phyloP scores from a whole-genome alignment of 2,113 vertebrate genomes.

The Octodon degus region DNA sequence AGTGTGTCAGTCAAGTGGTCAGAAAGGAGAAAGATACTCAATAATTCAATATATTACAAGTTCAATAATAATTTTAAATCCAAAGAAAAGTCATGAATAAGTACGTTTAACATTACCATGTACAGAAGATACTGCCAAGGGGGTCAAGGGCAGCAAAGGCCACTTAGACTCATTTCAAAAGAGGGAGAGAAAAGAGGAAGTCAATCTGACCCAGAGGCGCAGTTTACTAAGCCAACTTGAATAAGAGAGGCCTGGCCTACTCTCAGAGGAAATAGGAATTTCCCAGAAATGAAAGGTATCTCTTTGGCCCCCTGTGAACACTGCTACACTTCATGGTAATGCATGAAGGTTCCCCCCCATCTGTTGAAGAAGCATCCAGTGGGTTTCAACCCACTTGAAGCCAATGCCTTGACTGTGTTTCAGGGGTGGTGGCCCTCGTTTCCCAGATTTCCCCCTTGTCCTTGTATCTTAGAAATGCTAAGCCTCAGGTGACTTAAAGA shows the following conservation, averaged over 20 bases:
- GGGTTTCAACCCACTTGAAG: neutral
- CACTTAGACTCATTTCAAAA: neutral
- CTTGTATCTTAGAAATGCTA: neutral
- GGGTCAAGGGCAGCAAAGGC: neutral
- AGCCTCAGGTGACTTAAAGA: neutral
- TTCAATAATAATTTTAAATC: slow-evolving; percentile 41
- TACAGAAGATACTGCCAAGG: neutral
- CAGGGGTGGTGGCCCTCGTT: neutral
- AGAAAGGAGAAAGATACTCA: neutral
- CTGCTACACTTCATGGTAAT: neutral
- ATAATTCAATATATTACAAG: neutral
- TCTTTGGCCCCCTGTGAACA: neutral
- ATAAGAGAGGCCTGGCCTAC: neutral
- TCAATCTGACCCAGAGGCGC: neutral
- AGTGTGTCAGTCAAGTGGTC: neutral
- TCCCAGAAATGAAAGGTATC: neutral
- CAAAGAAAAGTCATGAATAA: neutral
- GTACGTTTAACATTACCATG: neutral
- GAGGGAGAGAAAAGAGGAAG: neutral
- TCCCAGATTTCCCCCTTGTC: neutral
- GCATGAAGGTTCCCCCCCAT: neutral
- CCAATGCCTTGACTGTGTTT: neutral
- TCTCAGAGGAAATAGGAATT: neutral
- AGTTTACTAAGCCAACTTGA: neutral
- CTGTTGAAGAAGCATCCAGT: neutral